These are phyloP conservation scores for Junonia oenone DNA, from an alignment of 2,888 invertebrate genomes.

Conservation along the genomic window DNA sequence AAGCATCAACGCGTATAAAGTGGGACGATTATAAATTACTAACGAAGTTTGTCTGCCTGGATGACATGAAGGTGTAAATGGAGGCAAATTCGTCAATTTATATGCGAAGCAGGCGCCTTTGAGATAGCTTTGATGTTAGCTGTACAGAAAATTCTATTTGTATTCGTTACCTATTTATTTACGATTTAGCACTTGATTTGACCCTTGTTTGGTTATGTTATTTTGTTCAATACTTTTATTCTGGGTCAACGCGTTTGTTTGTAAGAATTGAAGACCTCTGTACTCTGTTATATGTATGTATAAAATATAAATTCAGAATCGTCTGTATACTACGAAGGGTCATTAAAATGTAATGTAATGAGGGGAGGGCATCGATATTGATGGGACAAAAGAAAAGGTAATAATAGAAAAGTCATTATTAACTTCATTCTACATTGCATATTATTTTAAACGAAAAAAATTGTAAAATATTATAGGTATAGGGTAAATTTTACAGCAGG, in stretches of 20 bases:
- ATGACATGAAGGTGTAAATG: slow-evolving; percentile 69
- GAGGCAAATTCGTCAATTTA: slow-evolving; percentile 77
- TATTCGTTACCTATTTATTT: slow-evolving; percentile 34
- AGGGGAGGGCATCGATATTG: no score
- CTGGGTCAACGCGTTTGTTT: neutral
- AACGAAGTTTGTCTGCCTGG: slow-evolving; percentile 54
- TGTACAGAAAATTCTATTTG: slow-evolving; percentile 43
- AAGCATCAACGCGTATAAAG: slow-evolving; percentile 50
- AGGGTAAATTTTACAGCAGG: no score
- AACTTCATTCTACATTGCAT: no score
- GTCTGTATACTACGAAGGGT: no score
- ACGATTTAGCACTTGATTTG: slow-evolving; percentile 11
- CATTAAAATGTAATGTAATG: no score
- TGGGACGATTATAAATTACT: slow-evolving; percentile 65
- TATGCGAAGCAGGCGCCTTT: slow-evolving; percentile 73
- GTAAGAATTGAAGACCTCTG: neutral
- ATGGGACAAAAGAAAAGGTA: no score
- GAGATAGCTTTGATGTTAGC: slow-evolving; percentile 60
- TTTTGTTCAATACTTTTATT: neutral
- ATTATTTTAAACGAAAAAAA: no score
- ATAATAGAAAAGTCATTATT: no score
- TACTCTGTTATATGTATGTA: neutral
- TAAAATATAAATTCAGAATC: no score
- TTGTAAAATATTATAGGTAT: no score
- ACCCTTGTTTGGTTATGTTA: neutral